Conservation (phyloP, 2,113 vertebrate species). For the Cygnus buccinator region DNA sequence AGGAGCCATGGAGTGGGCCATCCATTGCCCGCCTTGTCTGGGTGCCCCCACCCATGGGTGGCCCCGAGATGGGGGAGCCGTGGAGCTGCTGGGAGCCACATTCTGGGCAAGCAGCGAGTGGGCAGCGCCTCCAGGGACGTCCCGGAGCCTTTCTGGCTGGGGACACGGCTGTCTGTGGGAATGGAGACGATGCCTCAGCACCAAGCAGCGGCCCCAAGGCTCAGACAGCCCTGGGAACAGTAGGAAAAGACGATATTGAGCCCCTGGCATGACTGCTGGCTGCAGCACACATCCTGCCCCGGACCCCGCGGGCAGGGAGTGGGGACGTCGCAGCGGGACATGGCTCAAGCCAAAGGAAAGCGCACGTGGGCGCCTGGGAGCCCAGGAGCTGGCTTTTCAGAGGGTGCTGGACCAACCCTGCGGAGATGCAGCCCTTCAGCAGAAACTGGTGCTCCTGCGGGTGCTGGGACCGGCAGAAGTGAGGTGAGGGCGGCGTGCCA, state of each 20-base stretch:
- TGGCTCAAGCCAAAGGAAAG: accelerated
- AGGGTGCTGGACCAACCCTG: not conserved
- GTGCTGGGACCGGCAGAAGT: accelerated
- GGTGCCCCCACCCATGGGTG: not conserved
- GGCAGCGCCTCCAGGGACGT: accelerated
- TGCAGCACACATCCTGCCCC: not conserved
- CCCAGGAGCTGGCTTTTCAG: not conserved
- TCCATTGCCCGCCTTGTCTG: accelerated
- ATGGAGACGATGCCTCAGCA: accelerated
- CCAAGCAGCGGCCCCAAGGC: accelerated
- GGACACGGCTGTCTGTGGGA: accelerated
- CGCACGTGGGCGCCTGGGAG: accelerated
- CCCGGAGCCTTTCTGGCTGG: not conserved
- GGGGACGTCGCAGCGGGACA: accelerated
- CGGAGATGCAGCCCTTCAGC: not conserved
- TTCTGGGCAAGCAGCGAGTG: accelerated
- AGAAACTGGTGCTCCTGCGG: not conserved
- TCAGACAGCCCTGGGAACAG: accelerated
- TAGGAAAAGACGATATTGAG: not conserved
- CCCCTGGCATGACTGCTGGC: not conserved
- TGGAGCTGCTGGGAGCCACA: not conserved
- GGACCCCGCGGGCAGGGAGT: accelerated
- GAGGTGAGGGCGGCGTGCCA: not conserved
- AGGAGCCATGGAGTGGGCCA: accelerated
- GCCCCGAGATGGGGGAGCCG: accelerated